These are phyloP conservation scores for Callitettix versicolor DNA, from an alignment of 1,140 invertebrate genomes.

Conservation along the genomic window DNA sequence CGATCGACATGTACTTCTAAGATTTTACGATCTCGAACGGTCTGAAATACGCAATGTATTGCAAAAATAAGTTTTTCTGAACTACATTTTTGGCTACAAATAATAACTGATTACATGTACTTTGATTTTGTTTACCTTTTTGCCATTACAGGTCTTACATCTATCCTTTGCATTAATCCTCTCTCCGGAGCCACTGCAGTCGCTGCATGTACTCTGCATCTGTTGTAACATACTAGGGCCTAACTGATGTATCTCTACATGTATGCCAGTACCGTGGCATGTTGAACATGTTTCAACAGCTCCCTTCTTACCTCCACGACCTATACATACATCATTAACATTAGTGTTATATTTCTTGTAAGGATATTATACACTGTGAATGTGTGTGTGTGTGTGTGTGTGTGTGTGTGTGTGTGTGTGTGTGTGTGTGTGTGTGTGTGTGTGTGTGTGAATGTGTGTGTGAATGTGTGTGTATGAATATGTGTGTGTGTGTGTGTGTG, in stretches of 20 bases:
- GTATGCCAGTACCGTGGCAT: slow-evolving; percentile 86
- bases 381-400: no score
- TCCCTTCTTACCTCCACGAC: slow-evolving; percentile 86
- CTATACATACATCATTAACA: slow-evolving; percentile 27
- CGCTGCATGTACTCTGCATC: slow-evolving; percentile 77
- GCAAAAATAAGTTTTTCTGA: no score
- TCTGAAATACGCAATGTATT: slow-evolving; percentile 30
- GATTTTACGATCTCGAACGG: slow-evolving; percentile 85
- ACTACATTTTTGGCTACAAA: no score
- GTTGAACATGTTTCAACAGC: slow-evolving; percentile 75
- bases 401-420: no score
- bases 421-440: no score
- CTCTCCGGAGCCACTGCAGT: slow-evolving; percentile 84
- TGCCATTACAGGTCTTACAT: slow-evolving; percentile 86
- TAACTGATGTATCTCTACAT: slow-evolving; percentile 83
- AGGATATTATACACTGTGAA: no score
- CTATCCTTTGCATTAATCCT: slow-evolving; percentile 77
- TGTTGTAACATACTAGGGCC: slow-evolving; percentile 95
- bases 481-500: no score
- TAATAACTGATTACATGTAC: no score
- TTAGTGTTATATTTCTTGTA: slow-evolving; percentile 1
- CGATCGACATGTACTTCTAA: slow-evolving; percentile 97
- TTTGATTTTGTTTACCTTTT: slow-evolving; percentile 61
- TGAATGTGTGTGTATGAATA: no score
- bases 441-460: no score